Conservation (phyloP, 2,113 vertebrate species). For the Notechis scutatus region DNA sequence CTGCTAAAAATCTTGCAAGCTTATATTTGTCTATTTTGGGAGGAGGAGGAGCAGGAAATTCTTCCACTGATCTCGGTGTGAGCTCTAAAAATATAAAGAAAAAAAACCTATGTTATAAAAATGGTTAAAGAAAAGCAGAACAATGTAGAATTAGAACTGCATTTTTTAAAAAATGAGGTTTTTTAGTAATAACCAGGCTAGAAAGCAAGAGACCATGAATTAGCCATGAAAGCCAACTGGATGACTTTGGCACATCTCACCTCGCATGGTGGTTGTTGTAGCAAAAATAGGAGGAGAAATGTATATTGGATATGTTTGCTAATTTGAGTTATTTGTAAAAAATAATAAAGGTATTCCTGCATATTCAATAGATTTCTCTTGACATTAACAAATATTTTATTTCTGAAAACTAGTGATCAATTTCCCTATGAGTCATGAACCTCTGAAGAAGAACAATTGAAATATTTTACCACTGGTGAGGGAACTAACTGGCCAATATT, state of each 20-base stretch:
- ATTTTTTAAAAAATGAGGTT: not conserved
- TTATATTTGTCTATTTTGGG: slow-evolving; percentile 53
- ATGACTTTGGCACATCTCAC: too few species aligned
- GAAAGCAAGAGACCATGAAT: too few species aligned
- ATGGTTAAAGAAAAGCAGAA: not conserved
- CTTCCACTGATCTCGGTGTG: slow-evolving; percentile 33
- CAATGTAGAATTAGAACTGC: not conserved
- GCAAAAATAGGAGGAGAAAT: too few species aligned
- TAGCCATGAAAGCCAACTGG: too few species aligned
- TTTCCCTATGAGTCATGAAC: not conserved
- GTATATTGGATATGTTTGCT: too few species aligned
- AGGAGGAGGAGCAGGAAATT: slow-evolving; percentile 8
- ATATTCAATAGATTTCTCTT: not conserved
- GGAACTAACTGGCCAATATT: not conserved
- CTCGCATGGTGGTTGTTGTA: too few species aligned
- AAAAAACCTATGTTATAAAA: not conserved
- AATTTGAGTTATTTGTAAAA: too few species aligned
- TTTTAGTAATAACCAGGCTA: not conserved
- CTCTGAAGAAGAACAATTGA: not conserved
- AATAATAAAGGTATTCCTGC: not conserved
- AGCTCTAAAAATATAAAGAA: slow-evolving; percentile 36
- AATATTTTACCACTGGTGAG: not conserved
- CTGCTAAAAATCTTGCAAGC: slow-evolving; percentile 52
- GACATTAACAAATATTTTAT: not conserved
- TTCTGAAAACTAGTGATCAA: not conserved